Conservation (phyloP, 2,797 vertebrate genomes). For the Silurus aristotelis region DNA sequence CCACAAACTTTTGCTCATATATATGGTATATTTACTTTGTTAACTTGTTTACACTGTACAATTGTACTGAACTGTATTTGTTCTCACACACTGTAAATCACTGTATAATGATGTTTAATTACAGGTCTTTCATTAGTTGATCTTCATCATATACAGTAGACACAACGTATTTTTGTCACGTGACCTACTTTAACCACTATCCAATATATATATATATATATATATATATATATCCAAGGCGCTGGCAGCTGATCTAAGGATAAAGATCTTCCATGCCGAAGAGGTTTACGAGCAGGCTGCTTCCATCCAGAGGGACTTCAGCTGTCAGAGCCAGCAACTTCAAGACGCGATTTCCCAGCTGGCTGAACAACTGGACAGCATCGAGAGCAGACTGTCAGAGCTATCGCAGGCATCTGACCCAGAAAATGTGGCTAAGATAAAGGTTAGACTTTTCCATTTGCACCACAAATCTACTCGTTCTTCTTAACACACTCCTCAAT, state of each 20-base stretch:
- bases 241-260: constrained; percentile 85
- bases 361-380: constrained; percentile 75
- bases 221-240: constrained; percentile 72
- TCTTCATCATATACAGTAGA: not conserved
- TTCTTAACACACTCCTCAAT: not conserved
- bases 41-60: too few species aligned
- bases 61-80: too few species aligned
- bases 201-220: constrained; percentile 25
- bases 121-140: not conserved
- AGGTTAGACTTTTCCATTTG: constrained; percentile 69
- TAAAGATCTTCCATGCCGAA: constrained; percentile 85
- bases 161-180: too few species aligned
- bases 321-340: constrained; percentile 81
- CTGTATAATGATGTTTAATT: not conserved
- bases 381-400: constrained; percentile 78
- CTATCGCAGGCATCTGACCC: constrained; percentile 74
- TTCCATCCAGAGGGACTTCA: constrained; percentile 86
- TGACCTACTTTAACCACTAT: not conserved
- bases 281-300: constrained; percentile 84
- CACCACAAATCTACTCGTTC: constrained; percentile 11
- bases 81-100: too few species aligned
- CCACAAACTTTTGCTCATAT: too few species aligned
- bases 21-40: too few species aligned
- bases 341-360: constrained; percentile 82
- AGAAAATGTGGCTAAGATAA: constrained; percentile 82